These are phyloP conservation scores for Willowsia nigromaculata DNA, from an alignment of 2,888 invertebrate species.

Conservation along the genomic window DNA sequence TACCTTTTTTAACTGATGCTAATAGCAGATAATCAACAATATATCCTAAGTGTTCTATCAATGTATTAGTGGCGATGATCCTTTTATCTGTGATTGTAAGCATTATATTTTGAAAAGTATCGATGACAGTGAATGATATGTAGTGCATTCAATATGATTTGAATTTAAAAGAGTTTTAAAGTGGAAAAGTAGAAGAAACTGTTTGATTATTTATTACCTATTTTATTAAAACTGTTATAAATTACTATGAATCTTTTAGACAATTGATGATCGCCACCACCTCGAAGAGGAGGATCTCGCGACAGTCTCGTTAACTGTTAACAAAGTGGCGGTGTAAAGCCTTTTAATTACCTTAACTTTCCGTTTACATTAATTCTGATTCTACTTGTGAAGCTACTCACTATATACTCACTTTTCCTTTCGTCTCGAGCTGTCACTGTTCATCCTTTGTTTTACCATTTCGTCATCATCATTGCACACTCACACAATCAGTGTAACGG, in stretches of 20 bases:
- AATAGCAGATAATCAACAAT: neutral
- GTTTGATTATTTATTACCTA: neutral
- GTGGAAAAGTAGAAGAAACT: neutral
- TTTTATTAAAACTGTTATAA: neutral
- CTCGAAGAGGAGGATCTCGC: constrained; percentile 1
- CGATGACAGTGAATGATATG: constrained; percentile 35
- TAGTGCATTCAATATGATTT: neutral
- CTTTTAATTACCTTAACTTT: constrained; percentile 35
- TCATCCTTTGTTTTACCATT: neutral
- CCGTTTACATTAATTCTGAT: constrained; percentile 5
- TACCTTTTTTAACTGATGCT: neutral
- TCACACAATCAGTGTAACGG: neutral
- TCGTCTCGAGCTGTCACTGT: constrained; percentile 1
- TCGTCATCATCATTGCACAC: neutral
- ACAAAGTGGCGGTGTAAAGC: neutral
- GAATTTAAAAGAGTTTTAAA: neutral
- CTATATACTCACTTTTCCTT: neutral
- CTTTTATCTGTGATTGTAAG: neutral
- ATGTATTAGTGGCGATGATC: neutral
- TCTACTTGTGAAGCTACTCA: neutral
- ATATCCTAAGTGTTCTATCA: neutral
- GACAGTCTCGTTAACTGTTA: constrained; percentile 21
- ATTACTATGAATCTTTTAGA: neutral
- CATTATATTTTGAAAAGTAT: too few relatives aligned
- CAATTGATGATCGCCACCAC: neutral